Percentiles rank a stretch among this genome's conserved stretches.
These are phyloP conservation scores for Crenichthys baileyi DNA, from an alignment of 2,797 vertebrate genomes.

Conservation along the genomic window DNA sequence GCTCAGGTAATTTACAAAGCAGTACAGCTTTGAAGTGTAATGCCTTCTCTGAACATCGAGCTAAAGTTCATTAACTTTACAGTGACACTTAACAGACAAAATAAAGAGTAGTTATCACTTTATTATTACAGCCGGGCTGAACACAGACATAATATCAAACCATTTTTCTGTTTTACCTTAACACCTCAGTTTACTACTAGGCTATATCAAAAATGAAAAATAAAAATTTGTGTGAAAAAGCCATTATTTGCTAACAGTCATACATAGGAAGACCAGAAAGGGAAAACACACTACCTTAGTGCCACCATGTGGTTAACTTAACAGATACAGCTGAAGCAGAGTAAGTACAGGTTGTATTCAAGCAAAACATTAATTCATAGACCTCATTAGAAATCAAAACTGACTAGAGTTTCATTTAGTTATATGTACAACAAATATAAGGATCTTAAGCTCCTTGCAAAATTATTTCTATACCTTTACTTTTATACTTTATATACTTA, in stretches of 20 bases:
- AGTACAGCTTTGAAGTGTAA: conserved; percentile 1
- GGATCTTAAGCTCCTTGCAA: too few species aligned
- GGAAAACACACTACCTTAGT: not conserved
- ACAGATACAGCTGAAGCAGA: not conserved
- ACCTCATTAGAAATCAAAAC: not conserved
- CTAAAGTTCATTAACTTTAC: conserved; percentile 3
- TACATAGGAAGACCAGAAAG: not conserved
- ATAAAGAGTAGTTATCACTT: not conserved
- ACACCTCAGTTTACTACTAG: conserved; percentile 1
- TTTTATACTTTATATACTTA: too few species aligned
- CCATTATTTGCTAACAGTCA: conserved; percentile 10
- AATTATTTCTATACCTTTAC: too few species aligned
- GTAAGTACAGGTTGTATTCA: not conserved
- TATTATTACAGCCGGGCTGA: conserved; percentile 10
- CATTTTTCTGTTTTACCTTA: not conserved
- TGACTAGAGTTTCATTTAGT: not conserved
- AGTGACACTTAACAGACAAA: conserved; percentile 2
- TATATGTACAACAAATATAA: not conserved
- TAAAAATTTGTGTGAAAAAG: conserved; percentile 10
- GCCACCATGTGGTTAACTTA: conserved; percentile 44
- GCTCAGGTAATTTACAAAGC: conserved; percentile 15
- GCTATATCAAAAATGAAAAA: conserved; percentile 15
- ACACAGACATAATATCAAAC: conserved; percentile 12
- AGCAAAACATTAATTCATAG: not conserved
- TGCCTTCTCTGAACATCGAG: conserved; percentile 7